These are phyloP conservation scores for Vicugna pacos DNA, from an alignment of 2,113 vertebrate genomes.

Conservation along the genomic window DNA sequence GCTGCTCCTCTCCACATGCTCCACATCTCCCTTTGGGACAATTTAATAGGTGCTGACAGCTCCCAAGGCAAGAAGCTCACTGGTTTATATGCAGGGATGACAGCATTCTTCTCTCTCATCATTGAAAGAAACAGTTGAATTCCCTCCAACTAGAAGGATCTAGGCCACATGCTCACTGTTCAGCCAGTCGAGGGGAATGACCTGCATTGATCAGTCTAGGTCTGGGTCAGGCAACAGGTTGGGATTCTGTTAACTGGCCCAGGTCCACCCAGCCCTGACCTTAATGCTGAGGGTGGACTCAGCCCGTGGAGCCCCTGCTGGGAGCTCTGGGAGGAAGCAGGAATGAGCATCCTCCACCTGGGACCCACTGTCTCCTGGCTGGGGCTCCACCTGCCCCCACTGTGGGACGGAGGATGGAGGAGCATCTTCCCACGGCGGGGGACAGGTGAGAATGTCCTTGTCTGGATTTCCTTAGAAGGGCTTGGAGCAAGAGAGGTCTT, in stretches of 20 bases:
- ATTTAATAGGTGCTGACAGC: too few relatives aligned
- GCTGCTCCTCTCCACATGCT: neutral
- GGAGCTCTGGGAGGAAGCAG: neutral
- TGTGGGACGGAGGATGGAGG: neutral
- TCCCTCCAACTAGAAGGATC: rapidly evolving
- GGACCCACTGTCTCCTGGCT: rapidly evolving
- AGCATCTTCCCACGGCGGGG: neutral
- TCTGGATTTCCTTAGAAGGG: neutral
- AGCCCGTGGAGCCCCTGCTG: too few relatives aligned
- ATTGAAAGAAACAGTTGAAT: neutral
- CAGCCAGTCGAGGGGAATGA: rapidly evolving
- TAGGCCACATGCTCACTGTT: rapidly evolving
- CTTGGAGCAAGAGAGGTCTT: neutral
- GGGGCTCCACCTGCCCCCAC: neutral
- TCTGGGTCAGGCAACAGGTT: too few relatives aligned
- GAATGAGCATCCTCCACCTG: rapidly evolving
- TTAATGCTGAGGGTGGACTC: neutral
- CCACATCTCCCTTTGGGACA: neutral
- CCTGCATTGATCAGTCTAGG: rapidly evolving
- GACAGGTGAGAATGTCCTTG: neutral
- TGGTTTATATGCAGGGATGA: neutral
- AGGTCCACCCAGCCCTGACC: neutral
- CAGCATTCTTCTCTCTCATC: neutral
- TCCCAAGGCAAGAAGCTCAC: neutral
- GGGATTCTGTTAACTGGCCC: neutral